Evolutionary conservation across 2,888 invertebrate species (phyloP).

Genomic region (Oeneis ivallda): DNA sequence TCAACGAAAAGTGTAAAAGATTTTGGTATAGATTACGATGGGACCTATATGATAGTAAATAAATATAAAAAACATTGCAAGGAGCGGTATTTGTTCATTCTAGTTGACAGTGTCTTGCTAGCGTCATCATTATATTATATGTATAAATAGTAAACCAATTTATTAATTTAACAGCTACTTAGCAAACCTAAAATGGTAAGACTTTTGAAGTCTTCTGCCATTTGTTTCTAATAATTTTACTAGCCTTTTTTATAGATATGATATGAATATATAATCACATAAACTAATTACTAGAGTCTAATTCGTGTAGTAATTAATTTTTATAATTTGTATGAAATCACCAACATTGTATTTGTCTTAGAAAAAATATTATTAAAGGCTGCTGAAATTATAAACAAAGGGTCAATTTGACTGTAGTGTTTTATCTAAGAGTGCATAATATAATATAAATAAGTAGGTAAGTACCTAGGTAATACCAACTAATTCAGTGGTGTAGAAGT

Average conservation of each 20-base stretch:
- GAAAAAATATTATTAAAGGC: neutral
- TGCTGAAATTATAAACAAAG: slow-evolving; percentile 4
- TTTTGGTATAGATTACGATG: slow-evolving; percentile 23
- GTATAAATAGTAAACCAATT: neutral
- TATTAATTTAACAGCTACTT: neutral
- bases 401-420: neutral
- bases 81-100: slow-evolving; percentile 19
- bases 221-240: slow-evolving; percentile 7
- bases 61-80: slow-evolving; percentile 29
- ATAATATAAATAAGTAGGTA: too few species aligned
- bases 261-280: too few species aligned
- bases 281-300: neutral
- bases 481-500: too few species aligned
- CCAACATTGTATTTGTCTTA: neutral
- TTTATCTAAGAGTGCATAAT: neutral
- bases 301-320: neutral
- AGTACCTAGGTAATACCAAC: too few species aligned
- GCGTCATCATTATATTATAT: slow-evolving; percentile 13
- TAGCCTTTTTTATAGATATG: neutral
- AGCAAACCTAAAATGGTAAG: slow-evolving; percentile 18
- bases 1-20: slow-evolving; percentile 11
- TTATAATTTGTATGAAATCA: neutral
- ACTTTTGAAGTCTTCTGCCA: slow-evolving; percentile 9
- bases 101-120: slow-evolving; percentile 20
- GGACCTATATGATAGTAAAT: slow-evolving; percentile 27